phyloP scores from a whole-genome alignment of 2,888 invertebrate species.

The Agelastica alni region DNA sequence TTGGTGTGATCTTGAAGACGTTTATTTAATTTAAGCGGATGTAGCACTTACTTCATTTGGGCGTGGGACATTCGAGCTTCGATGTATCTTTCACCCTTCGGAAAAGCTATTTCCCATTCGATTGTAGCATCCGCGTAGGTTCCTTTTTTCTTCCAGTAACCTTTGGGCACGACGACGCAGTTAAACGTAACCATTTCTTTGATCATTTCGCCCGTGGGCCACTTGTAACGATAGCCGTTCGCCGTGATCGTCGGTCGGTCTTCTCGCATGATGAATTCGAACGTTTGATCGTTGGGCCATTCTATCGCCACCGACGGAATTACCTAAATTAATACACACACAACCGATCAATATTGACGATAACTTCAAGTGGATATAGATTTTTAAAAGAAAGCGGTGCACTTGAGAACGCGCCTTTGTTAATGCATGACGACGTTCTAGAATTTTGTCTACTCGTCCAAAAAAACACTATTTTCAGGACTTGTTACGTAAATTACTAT shows the following conservation, averaged over 20 bases:
- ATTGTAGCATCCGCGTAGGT: slow-evolving; percentile 55
- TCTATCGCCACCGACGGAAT: slow-evolving; percentile 70
- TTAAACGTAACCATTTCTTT: slow-evolving; percentile 69
- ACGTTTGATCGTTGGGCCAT: slow-evolving; percentile 75
- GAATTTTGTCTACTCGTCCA: no score
- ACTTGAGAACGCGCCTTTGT: no score
- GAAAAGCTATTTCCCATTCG: slow-evolving; percentile 81
- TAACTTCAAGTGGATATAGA: no score
- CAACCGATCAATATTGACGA: no score
- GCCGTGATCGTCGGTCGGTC: slow-evolving; percentile 58
- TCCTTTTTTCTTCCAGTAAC: slow-evolving; percentile 67
- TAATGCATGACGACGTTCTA: no score
- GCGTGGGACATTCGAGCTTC: slow-evolving; percentile 73
- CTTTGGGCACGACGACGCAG: slow-evolving; percentile 73
- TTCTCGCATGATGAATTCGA: slow-evolving; percentile 66
- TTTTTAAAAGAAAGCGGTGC: no score
- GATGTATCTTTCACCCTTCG: slow-evolving; percentile 75
- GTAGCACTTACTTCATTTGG: slow-evolving; percentile 68
- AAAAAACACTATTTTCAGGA: no score
- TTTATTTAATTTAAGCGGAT: no score
- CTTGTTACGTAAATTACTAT: no score
- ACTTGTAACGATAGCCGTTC: slow-evolving; percentile 60
- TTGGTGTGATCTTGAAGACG: no score
- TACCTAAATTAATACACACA: no score
- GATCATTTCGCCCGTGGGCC: slow-evolving; percentile 74